phyloP scores from a whole-genome alignment of 2,888 invertebrate species.

The Apodemia arnacis region DNA sequence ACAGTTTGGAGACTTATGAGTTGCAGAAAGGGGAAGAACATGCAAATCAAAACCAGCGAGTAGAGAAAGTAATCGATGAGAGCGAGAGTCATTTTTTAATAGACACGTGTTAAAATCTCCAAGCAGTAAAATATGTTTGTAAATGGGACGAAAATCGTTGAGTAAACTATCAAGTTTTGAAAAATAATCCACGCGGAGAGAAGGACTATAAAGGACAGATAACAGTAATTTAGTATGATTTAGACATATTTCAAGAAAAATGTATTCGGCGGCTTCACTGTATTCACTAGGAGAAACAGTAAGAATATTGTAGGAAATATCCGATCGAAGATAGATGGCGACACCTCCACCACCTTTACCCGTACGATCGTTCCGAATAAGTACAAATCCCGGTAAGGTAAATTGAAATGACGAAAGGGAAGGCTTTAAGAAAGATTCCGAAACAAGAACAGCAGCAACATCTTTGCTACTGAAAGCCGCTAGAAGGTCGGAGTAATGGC shows the following conservation, averaged over 20 bases:
- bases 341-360: background rate
- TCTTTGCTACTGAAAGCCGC: background rate
- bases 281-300: background rate
- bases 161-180: background rate
- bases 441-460: background rate
- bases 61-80: background rate
- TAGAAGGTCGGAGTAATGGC: background rate
- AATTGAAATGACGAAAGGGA: background rate
- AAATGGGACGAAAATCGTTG: background rate
- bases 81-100: background rate
- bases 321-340: background rate
- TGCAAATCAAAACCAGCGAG: background rate
- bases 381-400: background rate
- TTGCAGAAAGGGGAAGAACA: background rate
- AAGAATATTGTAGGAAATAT: background rate
- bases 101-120: constrained; percentile 10
- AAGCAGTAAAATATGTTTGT: background rate
- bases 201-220: background rate
- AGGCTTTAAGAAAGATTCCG: background rate
- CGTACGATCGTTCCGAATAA: background rate
- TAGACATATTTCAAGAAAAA: background rate
- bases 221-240: background rate
- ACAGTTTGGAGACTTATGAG: background rate
- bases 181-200: background rate
- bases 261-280: background rate